phyloP scores from a whole-genome alignment of 2,797 vertebrate species.

The Sebastes matsubarae region DNA sequence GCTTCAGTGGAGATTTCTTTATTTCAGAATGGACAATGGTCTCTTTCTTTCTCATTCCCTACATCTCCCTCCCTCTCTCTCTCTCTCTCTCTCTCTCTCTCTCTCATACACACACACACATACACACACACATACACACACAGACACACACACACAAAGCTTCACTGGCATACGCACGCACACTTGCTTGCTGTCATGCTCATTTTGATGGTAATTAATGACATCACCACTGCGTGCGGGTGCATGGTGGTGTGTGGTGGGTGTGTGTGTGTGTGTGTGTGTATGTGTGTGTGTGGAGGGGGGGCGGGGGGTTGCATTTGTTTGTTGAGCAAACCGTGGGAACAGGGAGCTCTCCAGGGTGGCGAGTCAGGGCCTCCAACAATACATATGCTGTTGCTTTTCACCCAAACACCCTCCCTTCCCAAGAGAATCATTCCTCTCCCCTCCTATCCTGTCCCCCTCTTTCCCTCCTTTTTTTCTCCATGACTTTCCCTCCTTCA shows the following conservation, averaged over 20 bases:
- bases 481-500: conserved; percentile 50
- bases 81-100: conserved; percentile 33
- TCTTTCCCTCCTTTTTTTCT: conserved; percentile 59
- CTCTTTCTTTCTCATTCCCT: conserved; percentile 81
- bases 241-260: conserved; percentile 51
- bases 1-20: conserved; percentile 96
- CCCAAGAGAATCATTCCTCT: conserved; percentile 74
- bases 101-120: conserved; percentile 49
- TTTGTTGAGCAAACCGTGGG: conserved; percentile 87
- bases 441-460: conserved; percentile 51
- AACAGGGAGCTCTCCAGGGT: conserved; percentile 85
- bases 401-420: conserved; percentile 84
- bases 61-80: conserved; percentile 55
- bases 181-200: conserved; percentile 81
- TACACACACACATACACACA: conserved; percentile 49
- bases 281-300: conserved; percentile 42
- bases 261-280: conserved; percentile 52
- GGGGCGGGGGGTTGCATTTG: conserved; percentile 73
- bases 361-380: conserved; percentile 85
- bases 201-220: conserved; percentile 91
- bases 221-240: conserved; percentile 83
- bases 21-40: conserved; percentile 88
- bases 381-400: conserved; percentile 86
- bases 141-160: conserved; percentile 61
- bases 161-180: conserved; percentile 70